Base-by-base conservation (phyloP, 2,888 invertebrate species). In the Amblyjoppa proteus region DNA sequence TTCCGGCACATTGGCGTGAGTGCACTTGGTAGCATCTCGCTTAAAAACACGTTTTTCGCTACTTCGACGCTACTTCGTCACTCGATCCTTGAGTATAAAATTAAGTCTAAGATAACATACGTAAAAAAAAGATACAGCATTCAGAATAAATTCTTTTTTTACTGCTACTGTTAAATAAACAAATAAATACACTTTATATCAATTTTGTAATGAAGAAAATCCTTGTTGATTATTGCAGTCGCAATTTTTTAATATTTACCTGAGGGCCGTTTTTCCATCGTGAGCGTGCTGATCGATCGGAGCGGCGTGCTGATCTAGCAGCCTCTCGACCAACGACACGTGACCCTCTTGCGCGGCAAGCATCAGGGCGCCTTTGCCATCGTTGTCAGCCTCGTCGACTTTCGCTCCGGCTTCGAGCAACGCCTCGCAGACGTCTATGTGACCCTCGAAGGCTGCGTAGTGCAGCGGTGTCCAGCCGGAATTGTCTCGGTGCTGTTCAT, bases 401-500 rank as follows among this genome's bases (percentile, higher is more conserved):
- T 97, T 96, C 0, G 98, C 98, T 0, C 98, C 98, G 0, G 98
- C 97, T 91, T 98, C 98, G 0, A 98, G 94, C 0, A 98, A 94
- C 0, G 97, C 96, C 89, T 97, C 97, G 90, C 97, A 97, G 0
- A 98, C 98, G 92, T 97, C 97, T 75, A 96, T 94, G 93, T 98
- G 98, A 13, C 98, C 97, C 95, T 99, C 98, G 93, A 99, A 99
- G 16, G 99, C 98, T 0, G 99, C 97, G 93, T 99, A 99, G 93
- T 99, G 99, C 77, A 99, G 94, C 0, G 99, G 99, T 0, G 99
- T 99, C 99, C 99, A 99, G 0, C 99, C 99, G 0, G 98, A 97
- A 94, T 99, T 98, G 93, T 99, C 99, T 28, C 97, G 95, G 92
- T 98, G 98, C 85, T 97, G 97, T 90, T 98, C 98, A 90, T 98